phyloP scores from a whole-genome alignment of 2,888 invertebrate genomes.

The Heteromyza rotundicornis region DNA sequence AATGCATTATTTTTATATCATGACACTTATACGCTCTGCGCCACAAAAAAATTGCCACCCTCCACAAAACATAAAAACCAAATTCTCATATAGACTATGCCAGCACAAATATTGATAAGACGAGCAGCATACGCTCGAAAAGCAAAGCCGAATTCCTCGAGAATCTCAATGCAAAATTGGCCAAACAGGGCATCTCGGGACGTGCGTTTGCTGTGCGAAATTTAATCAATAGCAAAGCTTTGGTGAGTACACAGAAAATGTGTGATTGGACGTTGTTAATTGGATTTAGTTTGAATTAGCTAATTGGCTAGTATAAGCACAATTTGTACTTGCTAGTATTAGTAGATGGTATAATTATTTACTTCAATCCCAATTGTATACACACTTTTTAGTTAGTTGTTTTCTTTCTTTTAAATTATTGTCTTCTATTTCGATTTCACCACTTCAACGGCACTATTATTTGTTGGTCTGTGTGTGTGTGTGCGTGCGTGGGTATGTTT shows the following conservation, averaged over 20 bases:
- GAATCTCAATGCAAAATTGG: constrained; percentile 80
- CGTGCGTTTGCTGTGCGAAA: constrained; percentile 74
- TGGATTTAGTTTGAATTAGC: no score
- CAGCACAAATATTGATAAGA: constrained; percentile 62
- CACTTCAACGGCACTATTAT: neutral
- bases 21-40: neutral
- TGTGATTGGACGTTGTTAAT: no score
- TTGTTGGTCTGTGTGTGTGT: constrained; percentile 7
- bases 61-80: neutral
- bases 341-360: neutral
- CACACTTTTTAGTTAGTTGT: no score
- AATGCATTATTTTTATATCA: constrained; percentile 12
- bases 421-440: neutral
- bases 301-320: no score
- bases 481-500: constrained; percentile 17
- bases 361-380: no score
- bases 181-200: constrained; percentile 68
- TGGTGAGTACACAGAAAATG: constrained; percentile 63
- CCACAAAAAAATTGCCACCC: neutral
- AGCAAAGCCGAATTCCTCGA: constrained; percentile 74
- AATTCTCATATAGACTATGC: constrained; percentile 50
- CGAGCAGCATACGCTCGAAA: constrained; percentile 62
- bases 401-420: constrained; percentile 10
- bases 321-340: no score
- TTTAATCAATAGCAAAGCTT: constrained; percentile 75